These are phyloP conservation scores for Rhynchomys soricoides DNA, from an alignment of 2,113 vertebrate species.

Conservation along the genomic window DNA sequence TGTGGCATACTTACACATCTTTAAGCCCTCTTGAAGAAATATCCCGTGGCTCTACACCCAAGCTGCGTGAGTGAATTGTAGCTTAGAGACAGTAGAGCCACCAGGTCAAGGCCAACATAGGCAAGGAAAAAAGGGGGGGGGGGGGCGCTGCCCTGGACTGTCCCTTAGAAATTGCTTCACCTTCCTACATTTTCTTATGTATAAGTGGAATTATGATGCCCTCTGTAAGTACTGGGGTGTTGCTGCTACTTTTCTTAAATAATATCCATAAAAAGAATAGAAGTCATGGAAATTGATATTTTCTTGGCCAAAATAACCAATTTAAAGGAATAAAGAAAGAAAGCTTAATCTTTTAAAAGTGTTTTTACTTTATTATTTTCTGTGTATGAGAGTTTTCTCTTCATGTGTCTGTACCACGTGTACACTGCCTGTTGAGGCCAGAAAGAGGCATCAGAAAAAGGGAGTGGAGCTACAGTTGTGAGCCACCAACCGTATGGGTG, in stretches of 20 bases:
- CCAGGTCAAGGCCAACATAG: neutral
- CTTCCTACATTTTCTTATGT: neutral
- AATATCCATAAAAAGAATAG: neutral
- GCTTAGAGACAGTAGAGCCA: neutral
- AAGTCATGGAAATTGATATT: neutral
- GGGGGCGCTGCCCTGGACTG: neutral
- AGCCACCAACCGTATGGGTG: neutral
- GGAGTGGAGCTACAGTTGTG: neutral
- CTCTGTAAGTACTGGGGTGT: neutral
- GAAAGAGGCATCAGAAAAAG: neutral
- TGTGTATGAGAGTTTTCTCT: neutral
- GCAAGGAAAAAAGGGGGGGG: neutral
- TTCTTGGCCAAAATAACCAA: neutral
- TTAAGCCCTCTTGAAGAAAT: neutral
- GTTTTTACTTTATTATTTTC: neutral
- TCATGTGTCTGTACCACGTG: neutral
- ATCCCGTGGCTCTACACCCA: neutral
- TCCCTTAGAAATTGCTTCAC: neutral
- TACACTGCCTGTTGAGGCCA: neutral
- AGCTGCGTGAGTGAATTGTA: neutral
- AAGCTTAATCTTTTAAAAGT: neutral
- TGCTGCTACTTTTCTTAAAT: neutral
- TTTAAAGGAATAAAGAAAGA: neutral
- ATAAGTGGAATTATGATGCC: neutral
- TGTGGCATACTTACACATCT: neutral